These are phyloP conservation scores for Riptortus pedestris DNA, from an alignment of 1,140 invertebrate species.

Conservation along the genomic window DNA sequence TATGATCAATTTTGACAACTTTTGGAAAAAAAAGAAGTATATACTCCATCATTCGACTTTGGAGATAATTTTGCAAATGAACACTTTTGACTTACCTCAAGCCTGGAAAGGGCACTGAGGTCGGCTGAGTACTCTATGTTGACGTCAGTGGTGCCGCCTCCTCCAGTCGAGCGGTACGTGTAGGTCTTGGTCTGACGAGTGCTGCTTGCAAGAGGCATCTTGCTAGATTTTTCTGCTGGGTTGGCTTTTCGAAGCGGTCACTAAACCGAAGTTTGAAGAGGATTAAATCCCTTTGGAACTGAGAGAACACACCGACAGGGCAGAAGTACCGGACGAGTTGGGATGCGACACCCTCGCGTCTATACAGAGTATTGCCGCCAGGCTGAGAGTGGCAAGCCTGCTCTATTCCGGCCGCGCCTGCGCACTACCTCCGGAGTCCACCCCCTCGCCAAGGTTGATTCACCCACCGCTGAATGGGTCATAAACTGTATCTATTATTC, in stretches of 20 bases:
- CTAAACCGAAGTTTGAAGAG: not conserved
- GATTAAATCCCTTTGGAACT: not conserved
- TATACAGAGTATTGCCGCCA: slow-evolving; percentile 1
- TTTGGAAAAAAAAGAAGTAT: too few species aligned
- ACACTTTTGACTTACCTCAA: slow-evolving; percentile 76
- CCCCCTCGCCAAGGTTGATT: slow-evolving; percentile 1
- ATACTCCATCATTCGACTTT: too few species aligned
- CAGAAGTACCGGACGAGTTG: not conserved
- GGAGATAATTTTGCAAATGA: too few species aligned
- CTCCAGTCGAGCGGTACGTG: slow-evolving; percentile 70
- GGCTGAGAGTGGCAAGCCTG: not conserved
- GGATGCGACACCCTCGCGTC: slow-evolving; percentile 7
- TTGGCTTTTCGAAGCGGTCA: not conserved
- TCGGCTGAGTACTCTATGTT: slow-evolving; percentile 89
- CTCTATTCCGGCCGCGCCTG: not conserved
- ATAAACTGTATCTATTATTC: too few species aligned
- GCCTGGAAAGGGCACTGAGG: slow-evolving; percentile 78
- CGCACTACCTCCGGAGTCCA: not conserved
- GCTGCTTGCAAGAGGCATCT: slow-evolving; percentile 46
- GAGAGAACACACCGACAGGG: not conserved
- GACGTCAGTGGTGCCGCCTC: slow-evolving; percentile 68
- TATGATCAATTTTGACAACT: too few species aligned
- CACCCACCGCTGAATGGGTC: too few species aligned
- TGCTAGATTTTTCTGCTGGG: not conserved
- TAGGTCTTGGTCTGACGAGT: slow-evolving; percentile 61